A percentile compares a stretch with the other conserved stretches of the same genome.
Evolutionary conservation across 2,888 invertebrate genomes (phyloP).

Genomic region (Gnatocerus cornutus): DNA sequence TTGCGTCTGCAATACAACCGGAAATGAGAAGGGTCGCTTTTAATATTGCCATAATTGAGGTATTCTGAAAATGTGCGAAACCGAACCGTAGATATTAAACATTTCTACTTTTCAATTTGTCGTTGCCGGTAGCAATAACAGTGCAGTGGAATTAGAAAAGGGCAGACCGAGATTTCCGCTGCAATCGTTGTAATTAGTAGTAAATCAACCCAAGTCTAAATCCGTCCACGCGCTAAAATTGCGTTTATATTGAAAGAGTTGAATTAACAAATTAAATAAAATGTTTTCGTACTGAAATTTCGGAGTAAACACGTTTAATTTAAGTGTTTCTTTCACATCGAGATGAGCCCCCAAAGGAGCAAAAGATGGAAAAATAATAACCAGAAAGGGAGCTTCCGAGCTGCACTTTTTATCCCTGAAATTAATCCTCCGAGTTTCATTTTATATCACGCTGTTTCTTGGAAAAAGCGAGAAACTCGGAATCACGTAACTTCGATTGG

Average conservation of each 20-base stretch:
- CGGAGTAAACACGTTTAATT: background rate
- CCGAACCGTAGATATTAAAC: too few species aligned
- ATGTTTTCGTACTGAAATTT: background rate
- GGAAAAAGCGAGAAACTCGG: background rate
- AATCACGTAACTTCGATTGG: conserved; percentile 25
- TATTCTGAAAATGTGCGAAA: background rate
- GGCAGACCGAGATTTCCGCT: too few species aligned
- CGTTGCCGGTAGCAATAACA: too few species aligned
- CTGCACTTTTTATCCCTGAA: background rate
- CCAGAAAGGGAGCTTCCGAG: background rate
- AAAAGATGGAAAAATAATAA: conserved; percentile 6
- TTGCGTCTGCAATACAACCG: conserved; percentile 30
- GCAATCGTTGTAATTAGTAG: too few species aligned
- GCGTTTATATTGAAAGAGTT: too few species aligned
- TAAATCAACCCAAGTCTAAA: too few species aligned
- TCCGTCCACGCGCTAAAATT: too few species aligned
- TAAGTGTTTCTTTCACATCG: background rate
- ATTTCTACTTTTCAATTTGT: too few species aligned
- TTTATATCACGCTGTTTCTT: conserved; percentile 11
- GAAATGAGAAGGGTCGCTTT: conserved; percentile 10
- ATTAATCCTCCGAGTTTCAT: conserved; percentile 7
- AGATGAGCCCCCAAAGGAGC: conserved; percentile 1
- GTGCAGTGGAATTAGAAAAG: too few species aligned
- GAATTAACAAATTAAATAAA: too few species aligned
- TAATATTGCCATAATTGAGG: conserved; percentile 2